Evolutionary conservation across 1,140 invertebrate species (phyloP), one percentile per base, ranked within the genome.

Genomic region (Ips nitidus): DNA sequence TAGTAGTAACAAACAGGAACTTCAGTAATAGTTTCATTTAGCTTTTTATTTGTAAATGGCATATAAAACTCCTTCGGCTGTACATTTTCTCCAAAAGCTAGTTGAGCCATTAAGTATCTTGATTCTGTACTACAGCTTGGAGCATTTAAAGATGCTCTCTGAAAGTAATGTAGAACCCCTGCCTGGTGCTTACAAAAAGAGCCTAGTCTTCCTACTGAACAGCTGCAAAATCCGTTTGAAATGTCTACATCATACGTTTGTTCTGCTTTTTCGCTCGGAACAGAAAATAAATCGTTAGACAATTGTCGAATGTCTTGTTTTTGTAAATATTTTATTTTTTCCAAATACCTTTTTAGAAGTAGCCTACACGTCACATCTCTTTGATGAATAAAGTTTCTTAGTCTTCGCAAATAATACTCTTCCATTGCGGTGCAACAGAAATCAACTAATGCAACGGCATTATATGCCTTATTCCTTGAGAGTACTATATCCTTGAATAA

Each of bases 21-120:
- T 22, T 22, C 22, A 22, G 22, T 22, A 22, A 22, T 22, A 22
- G 22, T 22, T 22, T 22, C 22, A 22, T 22, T 22, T 22, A 22
- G 22, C 22, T 22, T 22, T 22, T 22, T 0, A 22, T 22, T 22
- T 22, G 22, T 22, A 22, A 22, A 22, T 22, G 22, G 22, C 22
- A 22, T 22, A 22, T 22, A 22, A 22, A 22, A 22, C 22, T 22
- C 22, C 22, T 22, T 22, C 22, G 22, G 22, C 40, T 42, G 43
- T 8, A 62, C 45, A 52, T 69, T 69, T 41, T 69, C 57, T 39
- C 66, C 66, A 52, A 69, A 69, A 39, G 66, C 57, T 38, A 69
- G 42, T 62, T 61, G 4, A 52, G 66, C 57, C 47, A 69, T 61
- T 55, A 40, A 40, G 42, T 22, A 55, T 47, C 66, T 56, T 52